Percentiles rank a stretch among this genome's conserved stretches.
These are phyloP conservation scores for Agrochola lota DNA, from an alignment of 2,888 invertebrate species.

Conservation along the genomic window DNA sequence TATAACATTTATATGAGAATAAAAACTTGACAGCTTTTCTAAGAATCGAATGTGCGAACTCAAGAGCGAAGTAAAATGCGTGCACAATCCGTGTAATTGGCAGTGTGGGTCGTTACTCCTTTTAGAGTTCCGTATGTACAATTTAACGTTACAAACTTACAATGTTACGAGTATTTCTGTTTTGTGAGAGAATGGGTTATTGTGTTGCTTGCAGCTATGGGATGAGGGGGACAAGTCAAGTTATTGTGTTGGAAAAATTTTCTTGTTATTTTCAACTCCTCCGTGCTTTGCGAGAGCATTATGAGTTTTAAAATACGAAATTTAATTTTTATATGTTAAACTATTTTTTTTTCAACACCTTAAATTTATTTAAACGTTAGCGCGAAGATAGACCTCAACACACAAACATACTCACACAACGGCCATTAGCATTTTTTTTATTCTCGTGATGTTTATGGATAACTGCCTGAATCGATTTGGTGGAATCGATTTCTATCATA, in stretches of 20 bases:
- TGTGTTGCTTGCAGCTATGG: slow-evolving; percentile 30
- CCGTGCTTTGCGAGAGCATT: not conserved
- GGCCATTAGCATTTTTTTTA: not conserved
- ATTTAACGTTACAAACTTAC: slow-evolving; percentile 21
- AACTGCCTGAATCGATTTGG: slow-evolving; percentile 51
- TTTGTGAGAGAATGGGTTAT: slow-evolving; percentile 45
- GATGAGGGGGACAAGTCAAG: not conserved
- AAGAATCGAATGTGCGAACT: slow-evolving; percentile 61
- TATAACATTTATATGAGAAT: slow-evolving; percentile 49
- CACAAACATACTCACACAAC: slow-evolving; percentile 16
- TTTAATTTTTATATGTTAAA: not conserved
- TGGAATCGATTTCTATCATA: slow-evolving; percentile 56
- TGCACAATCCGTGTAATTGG: slow-evolving; percentile 67
- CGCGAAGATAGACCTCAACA: not conserved
- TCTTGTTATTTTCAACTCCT: not conserved
- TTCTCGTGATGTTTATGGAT: slow-evolving; percentile 41
- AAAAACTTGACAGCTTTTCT: slow-evolving; percentile 55
- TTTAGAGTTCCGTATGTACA: slow-evolving; percentile 56
- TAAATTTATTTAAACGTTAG: not conserved
- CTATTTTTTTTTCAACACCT: not conserved
- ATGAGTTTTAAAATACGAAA: not conserved
- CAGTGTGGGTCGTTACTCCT: slow-evolving; percentile 73
- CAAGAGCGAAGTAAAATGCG: slow-evolving; percentile 61
- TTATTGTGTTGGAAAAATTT: not conserved
- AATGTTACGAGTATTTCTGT: slow-evolving; percentile 24